Percentiles rank a stretch among this genome's conserved stretches.
phyloP scores from a whole-genome alignment of 2,113 vertebrate genomes.

The Muntiacus reevesi region DNA sequence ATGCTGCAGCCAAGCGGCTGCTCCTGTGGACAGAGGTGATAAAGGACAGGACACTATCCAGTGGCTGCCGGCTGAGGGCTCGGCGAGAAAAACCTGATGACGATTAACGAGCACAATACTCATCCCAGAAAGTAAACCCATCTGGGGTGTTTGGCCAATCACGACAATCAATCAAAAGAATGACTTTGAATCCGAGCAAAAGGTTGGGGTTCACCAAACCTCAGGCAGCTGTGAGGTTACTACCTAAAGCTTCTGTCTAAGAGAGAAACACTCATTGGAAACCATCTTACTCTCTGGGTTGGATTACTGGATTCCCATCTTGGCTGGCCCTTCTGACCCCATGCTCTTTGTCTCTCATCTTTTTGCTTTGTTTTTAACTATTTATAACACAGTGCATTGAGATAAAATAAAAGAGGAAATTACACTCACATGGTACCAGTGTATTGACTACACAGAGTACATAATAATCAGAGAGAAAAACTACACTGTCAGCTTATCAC shows the following conservation, averaged over 20 bases:
- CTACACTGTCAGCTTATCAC: constrained; percentile 84
- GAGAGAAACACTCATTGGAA: background rate
- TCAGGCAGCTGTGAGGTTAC: background rate
- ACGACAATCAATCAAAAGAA: constrained; percentile 86
- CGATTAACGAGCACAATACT: constrained; percentile 84
- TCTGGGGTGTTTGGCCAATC: constrained; percentile 80
- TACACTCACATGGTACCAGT: background rate
- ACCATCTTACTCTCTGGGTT: background rate
- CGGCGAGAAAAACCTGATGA: constrained; percentile 51
- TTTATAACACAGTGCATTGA: background rate
- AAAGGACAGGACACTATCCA: background rate
- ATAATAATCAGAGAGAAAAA: constrained; percentile 84
- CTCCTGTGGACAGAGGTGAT: constrained; percentile 19
- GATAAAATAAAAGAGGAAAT: background rate
- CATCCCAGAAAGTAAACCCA: constrained; percentile 74
- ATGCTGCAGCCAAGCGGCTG: background rate
- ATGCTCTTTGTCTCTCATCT: background rate
- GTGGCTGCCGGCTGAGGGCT: background rate
- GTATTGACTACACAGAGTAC: constrained; percentile 86
- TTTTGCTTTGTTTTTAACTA: background rate
- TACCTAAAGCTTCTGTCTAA: background rate
- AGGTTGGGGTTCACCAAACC: background rate
- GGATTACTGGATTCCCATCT: background rate
- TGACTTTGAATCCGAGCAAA: constrained; percentile 3
- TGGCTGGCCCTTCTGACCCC: background rate